Evolutionary conservation across 2,113 vertebrate genomes (phyloP), one percentile per base, ranked within the genome.

Genomic region (Turdus rufiventris): DNA sequence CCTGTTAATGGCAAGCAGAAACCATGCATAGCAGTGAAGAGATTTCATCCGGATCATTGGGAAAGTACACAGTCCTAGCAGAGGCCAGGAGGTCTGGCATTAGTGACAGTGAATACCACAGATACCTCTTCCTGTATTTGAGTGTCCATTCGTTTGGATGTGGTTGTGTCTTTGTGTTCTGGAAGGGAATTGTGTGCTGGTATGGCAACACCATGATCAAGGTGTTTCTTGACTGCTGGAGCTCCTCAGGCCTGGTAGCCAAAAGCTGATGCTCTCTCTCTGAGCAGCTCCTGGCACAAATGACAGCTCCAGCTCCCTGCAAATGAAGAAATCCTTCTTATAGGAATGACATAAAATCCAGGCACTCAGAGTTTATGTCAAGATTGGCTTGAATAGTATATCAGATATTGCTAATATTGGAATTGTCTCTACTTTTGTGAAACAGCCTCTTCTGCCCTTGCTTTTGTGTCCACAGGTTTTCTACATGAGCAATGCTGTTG

Each of bases 221-320:
- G 93, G 93, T 96, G 89, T 92, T 72, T 93, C 78, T 96, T 70
- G 93, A 83, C 87, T 89, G 79, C 19, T 74, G 85, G 76, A 94
- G 76, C 60, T 93, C 71, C 94, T 97, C 97, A 98, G 94, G 98
- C 98, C 90, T 98, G 98, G 93, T 97, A 98, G 88, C 98, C 97
- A 73, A 98, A 99, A 91, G 98, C 98, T n/a, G 99, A 99, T 66
- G 99, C 99, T 96, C 99, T 99, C 96, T 99, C 99, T 97, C 99
- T 99, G 96, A 99, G 98, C 89, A 99, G 97, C 95, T 99, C 98
- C 97, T 99, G 98, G 98, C 99, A 99, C 96, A 99, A 97, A 92
- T 99, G 99, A 97, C 99, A 99, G 96, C 99, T 99, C 99, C 99
- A 99, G 97, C 99, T 99, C 93, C 99, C 99, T 99, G 93, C 19